These are phyloP conservation scores for Pluvianellus socialis DNA, from an alignment of 2,113 vertebrate species.

Conservation along the genomic window DNA sequence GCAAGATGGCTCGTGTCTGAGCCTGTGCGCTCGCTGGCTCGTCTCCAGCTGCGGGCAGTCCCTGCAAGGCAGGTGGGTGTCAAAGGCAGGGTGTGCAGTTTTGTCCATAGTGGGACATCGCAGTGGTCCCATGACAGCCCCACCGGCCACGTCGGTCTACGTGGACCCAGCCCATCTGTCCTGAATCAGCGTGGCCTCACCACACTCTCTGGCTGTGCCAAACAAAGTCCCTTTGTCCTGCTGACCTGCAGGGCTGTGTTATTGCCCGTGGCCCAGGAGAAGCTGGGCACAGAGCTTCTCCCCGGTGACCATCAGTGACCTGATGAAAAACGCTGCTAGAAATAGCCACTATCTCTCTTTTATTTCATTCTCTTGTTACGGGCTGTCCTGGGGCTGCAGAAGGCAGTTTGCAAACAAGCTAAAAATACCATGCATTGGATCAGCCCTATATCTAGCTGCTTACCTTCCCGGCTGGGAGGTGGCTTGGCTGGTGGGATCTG, in stretches of 20 bases:
- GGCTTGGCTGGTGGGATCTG: background rate
- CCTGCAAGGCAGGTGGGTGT: background rate
- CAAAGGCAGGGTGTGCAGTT: background rate
- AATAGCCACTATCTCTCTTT: slow-evolving; percentile 35
- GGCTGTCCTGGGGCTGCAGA: background rate
- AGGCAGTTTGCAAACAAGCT: background rate
- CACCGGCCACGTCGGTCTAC: background rate
- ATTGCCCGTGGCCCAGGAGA: background rate
- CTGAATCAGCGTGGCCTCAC: background rate
- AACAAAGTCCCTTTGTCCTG: background rate
- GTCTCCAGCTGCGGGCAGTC: background rate
- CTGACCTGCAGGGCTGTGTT: background rate
- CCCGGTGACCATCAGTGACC: background rate
- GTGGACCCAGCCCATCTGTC: background rate
- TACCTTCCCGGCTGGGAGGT: background rate
- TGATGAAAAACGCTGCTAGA: slow-evolving; percentile 37
- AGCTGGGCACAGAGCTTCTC: background rate
- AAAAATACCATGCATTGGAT: slow-evolving; percentile 26
- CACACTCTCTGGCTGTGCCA: background rate
- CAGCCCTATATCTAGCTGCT: background rate
- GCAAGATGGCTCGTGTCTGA: accelerated
- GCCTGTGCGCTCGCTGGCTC: accelerated
- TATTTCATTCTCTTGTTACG: slow-evolving; percentile 24
- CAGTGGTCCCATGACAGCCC: background rate
- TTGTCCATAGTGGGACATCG: background rate